phyloP scores from a whole-genome alignment of 2,113 vertebrate species.

The Pyrgilauda ruficollis region DNA sequence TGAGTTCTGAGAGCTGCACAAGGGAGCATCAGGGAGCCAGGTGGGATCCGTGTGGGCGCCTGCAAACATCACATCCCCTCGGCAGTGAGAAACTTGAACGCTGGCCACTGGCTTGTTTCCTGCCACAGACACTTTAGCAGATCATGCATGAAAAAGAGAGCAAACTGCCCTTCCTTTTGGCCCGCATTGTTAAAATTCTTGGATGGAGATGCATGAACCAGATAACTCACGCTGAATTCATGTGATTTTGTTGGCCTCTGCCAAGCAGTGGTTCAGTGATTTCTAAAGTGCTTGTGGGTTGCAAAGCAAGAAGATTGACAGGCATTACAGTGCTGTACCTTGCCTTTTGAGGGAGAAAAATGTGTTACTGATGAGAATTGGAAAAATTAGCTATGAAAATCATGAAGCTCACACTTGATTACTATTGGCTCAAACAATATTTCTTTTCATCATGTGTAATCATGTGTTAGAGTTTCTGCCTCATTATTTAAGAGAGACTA shows the following conservation, averaged over 20 bases:
- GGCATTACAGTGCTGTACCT: not conserved
- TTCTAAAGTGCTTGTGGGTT: constrained; percentile 2
- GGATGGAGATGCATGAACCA: not conserved
- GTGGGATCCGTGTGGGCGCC: not conserved
- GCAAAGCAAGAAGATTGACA: not conserved
- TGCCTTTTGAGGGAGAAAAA: not conserved
- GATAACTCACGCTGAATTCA: not conserved
- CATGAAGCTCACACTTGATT: not conserved
- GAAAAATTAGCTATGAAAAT: constrained; percentile 32
- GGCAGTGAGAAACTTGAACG: not conserved
- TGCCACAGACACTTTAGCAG: not conserved
- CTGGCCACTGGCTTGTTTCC: not conserved
- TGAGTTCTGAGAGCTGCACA: not conserved
- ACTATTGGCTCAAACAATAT: not conserved
- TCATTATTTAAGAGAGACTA: not conserved
- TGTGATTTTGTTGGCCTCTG: not conserved
- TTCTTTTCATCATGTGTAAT: not conserved
- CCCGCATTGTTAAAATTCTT: not conserved
- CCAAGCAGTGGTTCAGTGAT: constrained; percentile 8
- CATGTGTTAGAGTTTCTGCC: not conserved
- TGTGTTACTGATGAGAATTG: not conserved
- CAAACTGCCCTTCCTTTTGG: not conserved
- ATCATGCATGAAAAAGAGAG: not conserved
- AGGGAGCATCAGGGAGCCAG: not conserved
- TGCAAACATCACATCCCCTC: not conserved